These are phyloP conservation scores for Eupeodes luniger DNA, from an alignment of 2,888 invertebrate species.

Conservation along the genomic window DNA sequence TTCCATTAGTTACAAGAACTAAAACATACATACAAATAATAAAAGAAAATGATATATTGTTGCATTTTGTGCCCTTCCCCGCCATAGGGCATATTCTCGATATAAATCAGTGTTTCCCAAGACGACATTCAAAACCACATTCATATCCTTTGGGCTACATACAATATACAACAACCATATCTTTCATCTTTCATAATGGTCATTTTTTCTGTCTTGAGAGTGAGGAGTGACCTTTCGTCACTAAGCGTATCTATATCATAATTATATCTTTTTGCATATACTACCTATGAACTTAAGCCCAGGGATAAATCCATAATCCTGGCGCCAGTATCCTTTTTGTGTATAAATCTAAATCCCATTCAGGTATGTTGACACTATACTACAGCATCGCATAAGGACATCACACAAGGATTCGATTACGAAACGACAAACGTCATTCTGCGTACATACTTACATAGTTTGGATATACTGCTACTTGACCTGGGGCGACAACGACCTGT, in stretches of 20 bases:
- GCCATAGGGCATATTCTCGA: not conserved
- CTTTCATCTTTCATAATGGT: not conserved
- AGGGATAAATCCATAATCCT: constrained; percentile 68
- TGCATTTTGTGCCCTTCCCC: not conserved
- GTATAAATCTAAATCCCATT: constrained; percentile 46
- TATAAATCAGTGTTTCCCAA: constrained; percentile 20
- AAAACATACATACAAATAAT: not conserved
- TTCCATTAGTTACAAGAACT: not conserved
- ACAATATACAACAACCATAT: too few relatives aligned
- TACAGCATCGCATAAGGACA: constrained; percentile 20
- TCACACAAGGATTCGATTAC: constrained; percentile 66
- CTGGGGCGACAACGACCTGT: constrained; percentile 31
- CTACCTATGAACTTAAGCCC: not conserved
- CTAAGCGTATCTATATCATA: constrained; percentile 65
- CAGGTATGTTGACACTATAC: constrained; percentile 66
- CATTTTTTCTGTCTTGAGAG: not conserved
- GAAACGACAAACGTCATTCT: constrained; percentile 44
- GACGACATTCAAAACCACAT: constrained; percentile 66
- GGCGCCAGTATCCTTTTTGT: constrained; percentile 61
- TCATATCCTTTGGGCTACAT: constrained; percentile 52
- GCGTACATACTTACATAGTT: not conserved
- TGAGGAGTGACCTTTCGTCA: constrained; percentile 57
- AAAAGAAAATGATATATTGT: constrained; percentile 26
- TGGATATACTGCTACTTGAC: constrained; percentile 8
- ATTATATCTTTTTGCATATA: constrained; percentile 57